Evolutionary conservation across 2,888 invertebrate species (phyloP), one percentile per base, ranked within the genome.

Genomic region (Lasioglossum malachurum): DNA sequence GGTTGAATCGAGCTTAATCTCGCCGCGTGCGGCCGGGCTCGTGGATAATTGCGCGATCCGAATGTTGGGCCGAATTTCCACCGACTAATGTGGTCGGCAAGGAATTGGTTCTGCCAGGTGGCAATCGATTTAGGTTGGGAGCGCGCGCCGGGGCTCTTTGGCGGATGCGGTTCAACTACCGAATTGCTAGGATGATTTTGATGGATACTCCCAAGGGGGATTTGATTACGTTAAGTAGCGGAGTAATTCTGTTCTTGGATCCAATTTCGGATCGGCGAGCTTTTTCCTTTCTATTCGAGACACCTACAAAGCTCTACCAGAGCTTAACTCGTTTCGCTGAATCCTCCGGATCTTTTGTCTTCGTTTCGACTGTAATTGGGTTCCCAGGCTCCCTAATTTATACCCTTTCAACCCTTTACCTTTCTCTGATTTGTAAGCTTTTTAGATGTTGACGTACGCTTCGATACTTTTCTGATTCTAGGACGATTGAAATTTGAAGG

Each of bases 1-100:
- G 49, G 27, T 84, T 72, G 82, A 82, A 79, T 90, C 87, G 87
- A 85, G 81, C 85, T 85, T 90, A 87, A 87, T 84, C 79, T 80
- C 69, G 79, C 74, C 71, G 75, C 46, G 73, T 75, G 74, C 49
- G 83, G 73, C 23, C 31, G 16, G 73, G 79, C 46, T 77, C 31
- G 80, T 57, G 74, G 79, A 81, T 89, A 85, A 89, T 88, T 82
- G 86, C 78, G 81, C 75, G 80, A 82, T 82, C 76, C 76, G 49
- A 77, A 82, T 72, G 53, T 76, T 75, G 41, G 35, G 71, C 80
- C 67, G 69, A 88, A 90, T 78, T 83, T 81, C 60, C 87, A 35
- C 16, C 31, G 31, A 73, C 60, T n/a, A 57, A 81, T 76, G 79
- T 49, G 76, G 75, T 83, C 53, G 57, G 10, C 64, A 81, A 88